Conservation (phyloP, 2,797 vertebrate species). For the Myoxocephalus aenaeus region DNA sequence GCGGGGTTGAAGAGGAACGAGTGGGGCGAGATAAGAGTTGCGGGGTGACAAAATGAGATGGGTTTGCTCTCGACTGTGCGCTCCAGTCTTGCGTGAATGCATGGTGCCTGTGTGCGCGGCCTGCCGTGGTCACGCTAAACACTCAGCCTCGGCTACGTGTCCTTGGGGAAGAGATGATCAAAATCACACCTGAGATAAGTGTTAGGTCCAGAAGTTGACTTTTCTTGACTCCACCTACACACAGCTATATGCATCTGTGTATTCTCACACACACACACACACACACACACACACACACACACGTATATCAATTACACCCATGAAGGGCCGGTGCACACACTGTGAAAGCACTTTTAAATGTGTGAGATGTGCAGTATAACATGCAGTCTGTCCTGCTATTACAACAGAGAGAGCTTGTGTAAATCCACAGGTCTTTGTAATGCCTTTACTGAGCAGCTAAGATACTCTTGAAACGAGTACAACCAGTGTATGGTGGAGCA, state of each 20-base stretch:
- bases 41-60: conserved; percentile 61
- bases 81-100: conserved; percentile 32
- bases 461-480: conserved; percentile 43
- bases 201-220: conserved; percentile 66
- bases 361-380: conserved; percentile 3
- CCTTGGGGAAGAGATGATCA: conserved; percentile 65
- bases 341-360: conserved; percentile 21
- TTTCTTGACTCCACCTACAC: conserved; percentile 50
- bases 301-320: conserved; percentile 32
- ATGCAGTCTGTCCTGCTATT: conserved; percentile 6
- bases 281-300: neutral
- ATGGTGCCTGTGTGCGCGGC: neutral
- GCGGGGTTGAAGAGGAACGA: conserved; percentile 44
- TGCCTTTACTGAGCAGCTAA: conserved; percentile 25
- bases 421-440: conserved; percentile 5
- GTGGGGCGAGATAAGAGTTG: conserved; percentile 61
- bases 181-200: conserved; percentile 77
- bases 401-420: neutral
- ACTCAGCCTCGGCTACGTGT: conserved; percentile 31
- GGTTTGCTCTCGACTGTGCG: conserved; percentile 40
- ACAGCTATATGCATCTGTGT: conserved; percentile 37
- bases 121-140: conserved; percentile 25
- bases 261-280: conserved; percentile 13
- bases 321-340: conserved; percentile 7
- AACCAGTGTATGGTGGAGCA: conserved; percentile 33